Conservation (phyloP, 2,888 invertebrate species). For the Leucania comma region DNA sequence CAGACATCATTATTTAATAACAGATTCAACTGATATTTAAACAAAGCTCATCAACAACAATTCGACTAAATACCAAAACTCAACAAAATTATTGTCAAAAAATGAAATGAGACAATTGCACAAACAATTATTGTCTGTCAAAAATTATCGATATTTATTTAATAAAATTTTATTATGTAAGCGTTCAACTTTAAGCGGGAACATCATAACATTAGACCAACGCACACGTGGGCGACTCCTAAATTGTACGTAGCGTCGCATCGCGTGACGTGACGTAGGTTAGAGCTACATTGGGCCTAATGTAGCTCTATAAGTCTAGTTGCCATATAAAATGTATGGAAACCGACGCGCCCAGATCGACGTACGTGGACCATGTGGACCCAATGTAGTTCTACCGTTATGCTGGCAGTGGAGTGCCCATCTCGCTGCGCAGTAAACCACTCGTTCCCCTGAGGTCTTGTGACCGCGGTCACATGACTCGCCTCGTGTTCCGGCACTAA, state of each 20-base stretch:
- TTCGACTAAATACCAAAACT: slow-evolving; percentile 51
- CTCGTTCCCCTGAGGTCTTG: no score
- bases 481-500: neutral
- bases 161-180: neutral
- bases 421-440: neutral
- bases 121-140: slow-evolving; percentile 6
- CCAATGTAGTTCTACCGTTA: neutral
- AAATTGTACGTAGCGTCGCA: no score
- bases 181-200: neutral
- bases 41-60: slow-evolving; percentile 61
- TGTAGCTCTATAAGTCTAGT: no score
- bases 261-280: no score
- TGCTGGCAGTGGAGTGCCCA: neutral
- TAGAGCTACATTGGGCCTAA: no score
- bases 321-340: no score
- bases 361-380: no score
- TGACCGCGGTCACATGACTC: neutral
- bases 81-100: slow-evolving; percentile 61
- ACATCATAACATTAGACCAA: no score
- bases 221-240: no score
- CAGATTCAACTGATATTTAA: slow-evolving; percentile 53
- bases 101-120: slow-evolving; percentile 37
- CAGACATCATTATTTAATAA: slow-evolving; percentile 44
- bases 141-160: slow-evolving; percentile 9
- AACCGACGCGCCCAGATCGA: no score